Base-by-base conservation (phyloP, 1,140 invertebrate genomes). In the Scaptomyza hsui region DNA sequence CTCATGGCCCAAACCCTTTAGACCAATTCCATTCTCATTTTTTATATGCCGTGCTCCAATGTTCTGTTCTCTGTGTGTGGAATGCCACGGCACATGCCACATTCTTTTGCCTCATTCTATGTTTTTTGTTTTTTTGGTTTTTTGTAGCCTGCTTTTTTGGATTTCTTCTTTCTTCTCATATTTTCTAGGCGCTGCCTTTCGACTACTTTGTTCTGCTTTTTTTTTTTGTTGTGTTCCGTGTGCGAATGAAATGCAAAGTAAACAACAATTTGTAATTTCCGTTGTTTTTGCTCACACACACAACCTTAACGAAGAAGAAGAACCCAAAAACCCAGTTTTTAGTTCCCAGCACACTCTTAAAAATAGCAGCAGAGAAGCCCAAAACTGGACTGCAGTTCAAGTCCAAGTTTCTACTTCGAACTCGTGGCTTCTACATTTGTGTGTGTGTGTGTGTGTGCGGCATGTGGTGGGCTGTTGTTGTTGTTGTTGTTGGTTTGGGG, bases 241-340 rank as follows among this genome's bases (percentile, higher is more conserved):
- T 78, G 75, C 67, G 67, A 80, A 61, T 75, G 74, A 82, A 81
- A 82, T 82, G 78, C 78, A 82, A 82, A 82, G 78, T 77, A 82
- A 82, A 82, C 78, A 82, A 78, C 78, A 82, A 82, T 82, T 82
- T 82, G 78, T 82, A 82, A 78, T 82, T 82, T 82, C 78, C 78
- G 74, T 77, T 82, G 70, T 77, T 74, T 75, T 71, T 72, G 1
- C 6, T 9, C 26, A 24, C 24, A 24, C 65, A 37, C 32, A 39
- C 60, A 19, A n/a, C n/a, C n/a, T n/a, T n/a, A n/a, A n/a, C n/a
- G n/a, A n/a, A 4, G 10, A 6, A 26, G 5, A 16, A 53, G 15
- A 37, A 21, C 42, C 15, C 52, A 61, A 32, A n/a, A 29, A 45
- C 45, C 37, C 49, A 60, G 4, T 13, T 53, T 24, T 18, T 19